phyloP scores from a whole-genome alignment of 2,113 vertebrate species.

The Bostrychus sinensis region DNA sequence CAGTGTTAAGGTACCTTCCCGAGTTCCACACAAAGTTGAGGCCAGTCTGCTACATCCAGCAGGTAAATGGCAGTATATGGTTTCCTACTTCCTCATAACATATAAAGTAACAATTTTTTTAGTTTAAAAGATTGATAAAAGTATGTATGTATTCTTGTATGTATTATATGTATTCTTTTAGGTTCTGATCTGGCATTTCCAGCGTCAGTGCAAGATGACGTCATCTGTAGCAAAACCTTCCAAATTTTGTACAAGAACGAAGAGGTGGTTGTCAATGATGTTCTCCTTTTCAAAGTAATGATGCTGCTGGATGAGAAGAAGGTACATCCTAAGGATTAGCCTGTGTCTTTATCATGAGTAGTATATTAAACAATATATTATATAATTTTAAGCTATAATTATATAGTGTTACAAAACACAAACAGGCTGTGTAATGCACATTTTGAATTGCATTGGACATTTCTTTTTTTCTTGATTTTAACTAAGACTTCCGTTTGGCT shows the following conservation, averaged over 20 bases:
- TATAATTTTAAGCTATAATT: too few species aligned
- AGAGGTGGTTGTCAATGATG: constrained; percentile 93
- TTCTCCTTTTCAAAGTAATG: constrained; percentile 97
- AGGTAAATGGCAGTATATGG: constrained; percentile 78
- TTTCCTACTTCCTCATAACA: background rate
- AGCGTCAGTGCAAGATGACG: constrained; percentile 89
- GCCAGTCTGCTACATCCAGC: constrained; percentile 88
- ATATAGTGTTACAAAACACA: too few species aligned
- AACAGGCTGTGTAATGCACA: background rate
- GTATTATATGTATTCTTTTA: constrained; percentile 55
- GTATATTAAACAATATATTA: too few species aligned
- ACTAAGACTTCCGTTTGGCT: too few species aligned
- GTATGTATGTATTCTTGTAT: too few species aligned
- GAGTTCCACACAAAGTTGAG: constrained; percentile 94
- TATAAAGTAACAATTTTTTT: too few species aligned
- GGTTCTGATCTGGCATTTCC: constrained; percentile 93
- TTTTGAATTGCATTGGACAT: background rate
- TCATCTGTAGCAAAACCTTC: constrained; percentile 97
- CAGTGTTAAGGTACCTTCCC: constrained; percentile 91
- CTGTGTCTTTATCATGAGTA: background rate
- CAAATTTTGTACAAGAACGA: constrained; percentile 99
- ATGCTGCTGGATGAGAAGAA: constrained; percentile 97
- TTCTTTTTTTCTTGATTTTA: too few species aligned
- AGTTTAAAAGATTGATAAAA: too few species aligned
- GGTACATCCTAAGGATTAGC: constrained; percentile 70